phyloP scores from a whole-genome alignment of 2,888 invertebrate species.

The Caenorhabditis panamensis region DNA sequence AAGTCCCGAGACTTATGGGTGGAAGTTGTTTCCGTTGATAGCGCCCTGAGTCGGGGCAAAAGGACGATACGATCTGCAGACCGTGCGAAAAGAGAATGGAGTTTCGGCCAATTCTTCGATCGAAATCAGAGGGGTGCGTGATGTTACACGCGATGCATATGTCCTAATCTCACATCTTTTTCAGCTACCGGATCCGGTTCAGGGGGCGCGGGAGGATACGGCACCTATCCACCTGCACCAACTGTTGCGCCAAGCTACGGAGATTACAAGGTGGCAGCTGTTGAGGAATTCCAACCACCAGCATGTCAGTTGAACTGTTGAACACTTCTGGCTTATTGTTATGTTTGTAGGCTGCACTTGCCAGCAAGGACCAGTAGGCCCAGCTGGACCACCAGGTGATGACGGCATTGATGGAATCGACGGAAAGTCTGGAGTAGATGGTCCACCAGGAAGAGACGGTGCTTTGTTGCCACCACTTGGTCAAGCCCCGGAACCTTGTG shows the following conservation, averaged over 20 bases:
- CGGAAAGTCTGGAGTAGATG: conserved; percentile 68
- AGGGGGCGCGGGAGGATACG: conserved; percentile 38
- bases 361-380: conserved; percentile 68
- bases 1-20: conserved; percentile 70
- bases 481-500: conserved; percentile 75
- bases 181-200: conserved; percentile 29
- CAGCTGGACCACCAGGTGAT: conserved; percentile 69
- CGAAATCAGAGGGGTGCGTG: conserved; percentile 48
- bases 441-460: conserved; percentile 65
- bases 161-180: conserved; percentile 1
- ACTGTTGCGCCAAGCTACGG: conserved; percentile 45
- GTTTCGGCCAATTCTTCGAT: conserved; percentile 69
- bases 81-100: conserved; percentile 65
- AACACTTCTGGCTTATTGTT: background rate
- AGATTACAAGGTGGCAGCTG: conserved; percentile 59
- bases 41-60: conserved; percentile 37
- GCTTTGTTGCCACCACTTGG: conserved; percentile 64
- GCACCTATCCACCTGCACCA: conserved; percentile 51
- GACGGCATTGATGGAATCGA: conserved; percentile 70
- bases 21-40: conserved; percentile 67
- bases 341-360: conserved; percentile 64
- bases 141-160: background rate
- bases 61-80: conserved; percentile 42
- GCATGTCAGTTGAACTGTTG: conserved; percentile 19
- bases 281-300: conserved; percentile 63